These are phyloP conservation scores for Saxicola maurus DNA, from an alignment of 2,797 vertebrate genomes.

Conservation along the genomic window DNA sequence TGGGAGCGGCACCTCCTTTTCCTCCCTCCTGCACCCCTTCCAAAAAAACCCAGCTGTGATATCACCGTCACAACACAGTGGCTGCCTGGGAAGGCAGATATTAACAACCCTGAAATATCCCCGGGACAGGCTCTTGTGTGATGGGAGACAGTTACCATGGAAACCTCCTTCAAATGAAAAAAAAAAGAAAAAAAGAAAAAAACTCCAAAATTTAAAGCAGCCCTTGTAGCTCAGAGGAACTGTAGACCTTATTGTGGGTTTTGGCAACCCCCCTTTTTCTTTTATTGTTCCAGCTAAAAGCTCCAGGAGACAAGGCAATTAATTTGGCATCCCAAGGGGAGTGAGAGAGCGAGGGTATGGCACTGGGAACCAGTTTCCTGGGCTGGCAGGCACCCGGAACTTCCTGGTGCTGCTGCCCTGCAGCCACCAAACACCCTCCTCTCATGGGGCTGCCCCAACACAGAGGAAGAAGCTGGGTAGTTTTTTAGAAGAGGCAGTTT, in stretches of 20 bases:
- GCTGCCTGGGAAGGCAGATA: slow-evolving; percentile 43
- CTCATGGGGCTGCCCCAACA: background rate
- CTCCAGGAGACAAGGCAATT: slow-evolving; percentile 27
- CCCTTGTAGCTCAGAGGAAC: slow-evolving; percentile 37
- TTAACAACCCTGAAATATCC: slow-evolving; percentile 46
- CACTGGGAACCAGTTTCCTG: background rate
- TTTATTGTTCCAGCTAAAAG: slow-evolving; percentile 37
- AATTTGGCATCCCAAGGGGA: slow-evolving; percentile 36
- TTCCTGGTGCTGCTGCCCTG: fast-evolving
- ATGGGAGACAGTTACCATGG: slow-evolving; percentile 56
- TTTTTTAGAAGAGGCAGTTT: background rate
- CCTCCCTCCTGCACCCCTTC: background rate
- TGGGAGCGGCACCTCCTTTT: fast-evolving
- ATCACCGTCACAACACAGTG: background rate
- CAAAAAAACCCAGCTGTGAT: background rate
- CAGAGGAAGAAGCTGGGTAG: fast-evolving
- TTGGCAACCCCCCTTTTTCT: background rate
- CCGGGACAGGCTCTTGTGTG: slow-evolving; percentile 28
- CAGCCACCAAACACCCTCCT: background rate
- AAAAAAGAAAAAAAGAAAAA: background rate
- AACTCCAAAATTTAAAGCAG: slow-evolving; percentile 28
- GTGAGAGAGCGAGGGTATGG: background rate
- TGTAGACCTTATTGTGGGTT: slow-evolving; percentile 19
- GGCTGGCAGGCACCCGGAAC: fast-evolving
- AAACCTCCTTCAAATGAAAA: slow-evolving; percentile 40